phyloP scores from a whole-genome alignment of 2,113 vertebrate species.

The Clinocottus analis region DNA sequence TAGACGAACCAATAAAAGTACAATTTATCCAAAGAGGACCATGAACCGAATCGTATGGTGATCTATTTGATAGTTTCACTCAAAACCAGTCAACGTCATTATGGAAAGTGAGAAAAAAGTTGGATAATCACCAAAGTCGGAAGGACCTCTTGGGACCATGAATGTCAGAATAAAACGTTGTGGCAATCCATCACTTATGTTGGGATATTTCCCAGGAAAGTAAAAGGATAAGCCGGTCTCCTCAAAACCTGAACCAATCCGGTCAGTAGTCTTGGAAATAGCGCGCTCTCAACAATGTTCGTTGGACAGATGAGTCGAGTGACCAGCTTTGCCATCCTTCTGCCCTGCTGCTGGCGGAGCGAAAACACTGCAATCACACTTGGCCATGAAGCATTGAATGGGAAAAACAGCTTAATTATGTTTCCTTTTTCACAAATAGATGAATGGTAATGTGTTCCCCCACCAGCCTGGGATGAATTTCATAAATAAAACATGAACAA shows the following conservation, averaged over 20 bases:
- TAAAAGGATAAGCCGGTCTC: not conserved
- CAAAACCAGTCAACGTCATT: not conserved
- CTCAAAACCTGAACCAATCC: not conserved
- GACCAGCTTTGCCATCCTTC: not conserved
- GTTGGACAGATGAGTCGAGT: slow-evolving; percentile 22
- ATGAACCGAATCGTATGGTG: not conserved
- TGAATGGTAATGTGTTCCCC: slow-evolving; percentile 44
- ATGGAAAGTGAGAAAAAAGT: not conserved
- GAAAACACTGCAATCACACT: slow-evolving; percentile 23
- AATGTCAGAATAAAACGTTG: not conserved
- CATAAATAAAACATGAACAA: slow-evolving; percentile 58
- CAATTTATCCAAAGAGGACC: not conserved
- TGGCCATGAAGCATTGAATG: slow-evolving; percentile 35
- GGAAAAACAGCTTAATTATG: slow-evolving; percentile 51
- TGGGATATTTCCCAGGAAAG: not conserved
- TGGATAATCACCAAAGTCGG: not conserved
- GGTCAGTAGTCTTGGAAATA: slow-evolving; percentile 9
- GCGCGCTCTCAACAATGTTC: not conserved
- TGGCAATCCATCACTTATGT: not conserved
- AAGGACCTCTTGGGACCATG: not conserved
- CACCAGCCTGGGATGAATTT: slow-evolving; percentile 23
- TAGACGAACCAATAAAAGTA: not conserved
- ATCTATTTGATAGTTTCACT: not conserved
- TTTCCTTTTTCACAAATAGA: slow-evolving; percentile 38
- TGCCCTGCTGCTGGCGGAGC: slow-evolving; percentile 22